phyloP scores from a whole-genome alignment of 2,888 invertebrate genomes.

The Synergus japonicus region DNA sequence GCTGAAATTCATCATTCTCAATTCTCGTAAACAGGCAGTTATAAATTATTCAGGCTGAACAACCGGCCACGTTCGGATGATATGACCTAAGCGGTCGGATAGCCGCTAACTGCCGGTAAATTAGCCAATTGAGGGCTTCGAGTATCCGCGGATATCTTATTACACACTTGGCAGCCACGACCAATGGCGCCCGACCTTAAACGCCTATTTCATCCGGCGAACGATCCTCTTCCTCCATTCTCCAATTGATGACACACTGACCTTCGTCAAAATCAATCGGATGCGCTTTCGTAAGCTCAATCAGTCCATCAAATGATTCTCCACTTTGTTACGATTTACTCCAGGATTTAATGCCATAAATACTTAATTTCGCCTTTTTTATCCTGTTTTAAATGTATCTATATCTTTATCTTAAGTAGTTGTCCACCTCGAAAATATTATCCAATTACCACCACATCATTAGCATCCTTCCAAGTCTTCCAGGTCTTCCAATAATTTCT shows the following conservation, averaged over 20 bases:
- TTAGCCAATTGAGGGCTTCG: conserved; percentile 78
- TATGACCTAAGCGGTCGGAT: conserved; percentile 76
- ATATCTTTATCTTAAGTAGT: no score
- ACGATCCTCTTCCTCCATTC: conserved; percentile 65
- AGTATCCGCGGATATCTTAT: conserved; percentile 78
- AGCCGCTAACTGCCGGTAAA: conserved; percentile 77
- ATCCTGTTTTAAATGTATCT: no score
- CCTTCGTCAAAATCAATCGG: conserved; percentile 59
- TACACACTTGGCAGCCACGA: conserved; percentile 73
- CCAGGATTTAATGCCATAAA: no score
- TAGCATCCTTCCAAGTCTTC: no score
- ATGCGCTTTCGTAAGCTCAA: conserved; percentile 48
- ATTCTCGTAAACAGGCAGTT: conserved; percentile 78
- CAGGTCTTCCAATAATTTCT: neutral
- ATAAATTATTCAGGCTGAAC: conserved; percentile 78
- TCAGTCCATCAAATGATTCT: neutral
- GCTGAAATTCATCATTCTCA: conserved; percentile 77
- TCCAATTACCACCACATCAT: no score
- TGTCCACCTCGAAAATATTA: no score
- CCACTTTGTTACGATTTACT: neutral
- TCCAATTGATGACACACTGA: conserved; percentile 56
- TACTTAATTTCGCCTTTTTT: no score
- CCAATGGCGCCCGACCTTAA: conserved; percentile 71
- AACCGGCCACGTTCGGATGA: conserved; percentile 68
- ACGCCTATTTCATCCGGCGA: conserved; percentile 63